Base-by-base conservation (phyloP, 35 echinoderm and acorn worm genomes). In the Acanthaster planci region DNA sequence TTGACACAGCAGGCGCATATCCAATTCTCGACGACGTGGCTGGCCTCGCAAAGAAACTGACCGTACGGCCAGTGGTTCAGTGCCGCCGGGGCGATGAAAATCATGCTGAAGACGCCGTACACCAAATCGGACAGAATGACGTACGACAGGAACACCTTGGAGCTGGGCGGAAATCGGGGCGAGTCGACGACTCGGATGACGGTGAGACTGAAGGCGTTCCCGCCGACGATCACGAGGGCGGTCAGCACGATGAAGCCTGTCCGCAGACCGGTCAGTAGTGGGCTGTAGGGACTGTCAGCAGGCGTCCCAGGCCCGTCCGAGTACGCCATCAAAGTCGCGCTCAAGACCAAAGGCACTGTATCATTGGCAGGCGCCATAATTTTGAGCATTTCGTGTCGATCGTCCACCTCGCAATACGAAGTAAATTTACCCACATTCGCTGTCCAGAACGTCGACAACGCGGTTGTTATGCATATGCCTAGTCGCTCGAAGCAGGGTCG, bases 61-160 rank as follows among this genome's bases (percentile, higher is more conserved):
- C 59, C 59, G n/a, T 67, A 67, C 59, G 59, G 59, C 59, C 59
- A 67, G n/a, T 8, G n/a, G 18, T 67, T 67, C 14, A 67, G 30
- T 21, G 30, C 30, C 7, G 59, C 59, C 8, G 59, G 59, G 30
- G 14, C 7, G 59, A 67, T 5, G 12, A 67, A 67, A 67, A 67
- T 0, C 18, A 67, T 19, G 12, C 16, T 21, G 59, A n/a, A 27
- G n/a, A 67, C 9, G 23, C 59, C 59, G n/a, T 27, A 7, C 7
- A 4, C 21, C 23, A 67, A 67, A 31, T 67, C 59, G 8, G 59
- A 67, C 59, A 67, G 59, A 67, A 67, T 67, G 59, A 67, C 59
- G 59, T 27, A 67, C 16, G 21, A 67, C n/a, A 67, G 59, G 30
- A 67, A 67, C 30, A 31, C 30, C 59, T 67, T 67, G 59, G 59